Evolutionary conservation across 2,113 vertebrate species (phyloP).

Genomic region (Anhinga rufa): DNA sequence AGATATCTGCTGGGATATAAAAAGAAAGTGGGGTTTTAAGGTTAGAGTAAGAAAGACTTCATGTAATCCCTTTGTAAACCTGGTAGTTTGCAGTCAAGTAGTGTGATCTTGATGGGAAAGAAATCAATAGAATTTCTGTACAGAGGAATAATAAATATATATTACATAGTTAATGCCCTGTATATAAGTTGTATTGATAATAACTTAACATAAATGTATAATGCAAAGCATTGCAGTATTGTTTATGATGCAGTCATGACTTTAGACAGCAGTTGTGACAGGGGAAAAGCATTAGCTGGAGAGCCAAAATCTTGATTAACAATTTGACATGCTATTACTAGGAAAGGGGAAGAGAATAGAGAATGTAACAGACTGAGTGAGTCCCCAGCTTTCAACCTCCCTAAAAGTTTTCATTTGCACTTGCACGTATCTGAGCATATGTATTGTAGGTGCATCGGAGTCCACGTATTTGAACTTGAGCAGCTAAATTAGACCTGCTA

Average conservation of each 20-base stretch:
- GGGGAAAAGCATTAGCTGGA: not conserved
- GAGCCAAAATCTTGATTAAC: not conserved
- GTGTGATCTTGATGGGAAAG: not conserved
- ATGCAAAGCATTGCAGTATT: not conserved
- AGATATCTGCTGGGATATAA: not conserved
- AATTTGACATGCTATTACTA: not conserved
- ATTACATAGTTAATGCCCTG: slow-evolving; percentile 11
- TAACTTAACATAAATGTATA: slow-evolving; percentile 7
- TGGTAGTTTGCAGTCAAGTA: not conserved
- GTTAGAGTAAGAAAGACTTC: not conserved
- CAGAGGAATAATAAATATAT: slow-evolving; percentile 10
- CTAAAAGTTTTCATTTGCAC: not conserved
- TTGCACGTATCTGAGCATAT: not conserved
- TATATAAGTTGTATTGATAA: slow-evolving; percentile 16
- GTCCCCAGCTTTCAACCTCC: not conserved
- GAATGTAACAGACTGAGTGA: not conserved
- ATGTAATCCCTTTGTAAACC: not conserved
- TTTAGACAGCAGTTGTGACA: not conserved
- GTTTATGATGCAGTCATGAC: not conserved
- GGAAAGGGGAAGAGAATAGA: not conserved
- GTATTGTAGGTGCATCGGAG: slow-evolving; percentile 28
- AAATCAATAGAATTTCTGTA: slow-evolving; percentile 6
- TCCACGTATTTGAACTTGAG: not conserved
- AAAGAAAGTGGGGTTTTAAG: not conserved
- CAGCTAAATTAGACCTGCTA: not conserved